Conservation (phyloP, 2,113 vertebrate species). For the Nyctereutes procyonoides region DNA sequence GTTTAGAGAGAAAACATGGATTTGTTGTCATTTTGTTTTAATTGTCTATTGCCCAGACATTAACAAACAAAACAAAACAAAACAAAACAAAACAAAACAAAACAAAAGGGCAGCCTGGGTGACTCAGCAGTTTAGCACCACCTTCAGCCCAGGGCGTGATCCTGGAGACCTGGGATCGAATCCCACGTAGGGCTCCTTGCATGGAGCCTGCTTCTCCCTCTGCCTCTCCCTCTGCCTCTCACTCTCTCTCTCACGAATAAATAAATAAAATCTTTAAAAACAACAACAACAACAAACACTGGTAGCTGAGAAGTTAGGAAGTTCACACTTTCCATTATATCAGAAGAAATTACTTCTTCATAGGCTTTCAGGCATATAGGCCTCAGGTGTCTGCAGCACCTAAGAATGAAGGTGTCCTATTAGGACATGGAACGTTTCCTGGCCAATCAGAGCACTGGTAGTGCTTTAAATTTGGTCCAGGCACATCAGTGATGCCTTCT, state of each 20-base stretch:
- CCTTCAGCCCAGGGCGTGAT: too few species aligned
- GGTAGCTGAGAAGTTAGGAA: not conserved
- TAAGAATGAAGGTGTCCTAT: not conserved
- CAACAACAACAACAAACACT: not conserved
- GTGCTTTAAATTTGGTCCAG: not conserved
- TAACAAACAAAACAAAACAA: not conserved
- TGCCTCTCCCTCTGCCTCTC: too few species aligned
- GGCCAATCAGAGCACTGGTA: not conserved
- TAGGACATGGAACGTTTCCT: not conserved
- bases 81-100: not conserved
- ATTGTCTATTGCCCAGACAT: not conserved
- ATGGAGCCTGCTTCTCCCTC: too few species aligned
- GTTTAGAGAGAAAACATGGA: not conserved
- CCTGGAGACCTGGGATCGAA: too few species aligned
- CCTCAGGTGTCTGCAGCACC: not conserved
- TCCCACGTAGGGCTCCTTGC: too few species aligned
- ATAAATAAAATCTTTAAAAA: too few species aligned
- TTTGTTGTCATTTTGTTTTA: slow-evolving; percentile 13
- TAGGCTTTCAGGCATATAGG: not conserved
- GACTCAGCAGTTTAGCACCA: too few species aligned
- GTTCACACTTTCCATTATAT: not conserved
- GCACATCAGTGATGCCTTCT: accelerated
- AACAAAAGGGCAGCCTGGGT: too few species aligned
- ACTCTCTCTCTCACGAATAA: too few species aligned
- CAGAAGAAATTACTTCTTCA: not conserved